Conservation (phyloP, 2,113 vertebrate species). For the Pantherophis guttatus region DNA sequence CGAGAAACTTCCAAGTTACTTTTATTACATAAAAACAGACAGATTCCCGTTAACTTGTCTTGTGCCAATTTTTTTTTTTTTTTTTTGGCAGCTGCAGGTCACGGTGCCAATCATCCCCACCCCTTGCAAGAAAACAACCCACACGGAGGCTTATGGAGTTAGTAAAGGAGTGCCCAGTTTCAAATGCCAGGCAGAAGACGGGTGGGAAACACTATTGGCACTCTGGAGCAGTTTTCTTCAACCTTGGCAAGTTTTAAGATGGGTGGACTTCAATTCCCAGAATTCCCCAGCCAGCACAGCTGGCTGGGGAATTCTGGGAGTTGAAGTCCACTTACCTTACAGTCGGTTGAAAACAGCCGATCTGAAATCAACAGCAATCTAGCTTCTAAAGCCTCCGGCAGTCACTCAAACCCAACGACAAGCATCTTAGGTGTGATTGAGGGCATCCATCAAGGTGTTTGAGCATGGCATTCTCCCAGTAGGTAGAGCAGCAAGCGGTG, state of each 20-base stretch:
- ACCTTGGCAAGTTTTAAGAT: background rate
- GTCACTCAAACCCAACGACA: background rate
- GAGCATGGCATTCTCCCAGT: slow-evolving; percentile 51
- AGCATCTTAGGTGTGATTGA: background rate
- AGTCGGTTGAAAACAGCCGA: background rate
- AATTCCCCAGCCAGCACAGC: background rate
- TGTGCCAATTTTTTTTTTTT: background rate
- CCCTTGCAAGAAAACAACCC: background rate
- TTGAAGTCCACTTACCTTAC: background rate
- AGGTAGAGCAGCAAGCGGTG: slow-evolving; percentile 76
- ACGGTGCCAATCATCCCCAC: background rate
- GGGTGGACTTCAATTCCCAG: background rate
- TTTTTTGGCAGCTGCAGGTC: background rate
- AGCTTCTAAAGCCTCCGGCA: background rate
- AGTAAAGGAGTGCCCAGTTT: background rate
- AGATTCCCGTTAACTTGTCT: background rate
- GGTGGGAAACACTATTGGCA: too few relatives aligned
- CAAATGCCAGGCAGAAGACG: background rate
- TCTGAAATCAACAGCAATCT: background rate
- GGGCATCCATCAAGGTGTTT: background rate
- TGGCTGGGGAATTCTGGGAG: background rate
- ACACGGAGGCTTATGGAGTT: too few relatives aligned
- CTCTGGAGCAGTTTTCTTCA: background rate
- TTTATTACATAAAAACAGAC: slow-evolving; percentile 8
- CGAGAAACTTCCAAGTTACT: background rate